Percentiles rank a stretch among this genome's conserved stretches.
Conservation (phyloP, 2,888 invertebrate genomes). For the Latheticus oryzae region DNA sequence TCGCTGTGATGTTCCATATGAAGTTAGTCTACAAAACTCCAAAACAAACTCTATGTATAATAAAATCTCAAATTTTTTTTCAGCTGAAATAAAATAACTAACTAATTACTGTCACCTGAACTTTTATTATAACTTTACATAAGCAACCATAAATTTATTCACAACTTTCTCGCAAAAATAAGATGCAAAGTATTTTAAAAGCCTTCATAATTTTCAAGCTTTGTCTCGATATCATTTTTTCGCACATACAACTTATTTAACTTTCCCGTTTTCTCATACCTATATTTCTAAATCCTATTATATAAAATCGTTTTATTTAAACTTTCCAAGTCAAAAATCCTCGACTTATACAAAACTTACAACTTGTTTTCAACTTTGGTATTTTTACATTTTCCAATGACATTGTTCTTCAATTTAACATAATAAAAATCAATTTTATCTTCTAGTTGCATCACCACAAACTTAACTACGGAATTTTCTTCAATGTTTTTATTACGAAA, state of each 20-base stretch:
- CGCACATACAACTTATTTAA: conserved; percentile 43
- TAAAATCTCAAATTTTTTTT: conserved; percentile 42
- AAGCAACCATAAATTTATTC: conserved; percentile 29
- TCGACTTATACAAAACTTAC: conserved; percentile 42
- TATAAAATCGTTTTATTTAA: conserved; percentile 45
- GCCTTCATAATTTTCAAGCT: conserved; percentile 32
- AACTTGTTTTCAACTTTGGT: conserved; percentile 39
- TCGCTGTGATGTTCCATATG: conserved; percentile 43
- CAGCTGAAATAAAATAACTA: conserved; percentile 12
- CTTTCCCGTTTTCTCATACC: conserved; percentile 36
- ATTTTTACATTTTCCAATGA: conserved; percentile 28
- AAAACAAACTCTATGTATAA: conserved; percentile 48
- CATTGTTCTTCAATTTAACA: conserved; percentile 2
- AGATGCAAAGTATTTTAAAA: conserved; percentile 34
- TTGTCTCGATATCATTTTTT: conserved; percentile 39
- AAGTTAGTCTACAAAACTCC: conserved; percentile 30
- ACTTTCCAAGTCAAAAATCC: conserved; percentile 45
- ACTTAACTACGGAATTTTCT: no score
- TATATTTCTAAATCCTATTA: conserved; percentile 47
- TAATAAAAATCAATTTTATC: conserved; percentile 25
- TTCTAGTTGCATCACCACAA: conserved; percentile 9
- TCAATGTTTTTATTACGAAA: no score
- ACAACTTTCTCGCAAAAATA: conserved; percentile 15
- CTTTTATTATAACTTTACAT: conserved; percentile 26
- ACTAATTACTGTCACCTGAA: conserved; percentile 22